Evolutionary conservation across 2,888 invertebrate genomes (phyloP), one percentile per base, ranked within the genome.

Genomic region (Periphyllus acericola): DNA sequence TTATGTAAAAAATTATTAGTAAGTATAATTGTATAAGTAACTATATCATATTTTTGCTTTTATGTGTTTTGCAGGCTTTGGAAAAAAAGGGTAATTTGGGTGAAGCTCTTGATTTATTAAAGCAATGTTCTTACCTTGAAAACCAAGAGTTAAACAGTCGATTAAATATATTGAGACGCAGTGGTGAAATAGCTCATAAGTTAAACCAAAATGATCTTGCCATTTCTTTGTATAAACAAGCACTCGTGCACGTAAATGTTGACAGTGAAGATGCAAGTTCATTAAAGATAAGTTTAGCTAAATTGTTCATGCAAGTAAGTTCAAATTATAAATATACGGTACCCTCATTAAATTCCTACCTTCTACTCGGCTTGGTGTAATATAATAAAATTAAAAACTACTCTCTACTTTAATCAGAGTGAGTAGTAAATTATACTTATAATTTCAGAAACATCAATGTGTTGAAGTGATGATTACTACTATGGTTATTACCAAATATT

Each of bases 41-140:
- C 46, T 46, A 46, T 46, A 11, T 11, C 14, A 46, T 14, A 11
- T 11, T 89, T 55, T 3, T 83, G 9, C 6, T 32, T 85, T 60
- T 81, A 66, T 78, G 11, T 85, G n/a, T n/a, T 83, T 89, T 89
- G 55, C 32, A 90, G 90, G 89, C 95, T 19, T 93, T 95, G 32
- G 94, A 94, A 92, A 94, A 93, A 91, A 92, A 93, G 55, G 94
- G 94, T 0, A 93, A 94, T 90, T 91, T 93, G 90, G 93, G 93
- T 88, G 93, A 95, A 86, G 94, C 97, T 0, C 93, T 96, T 82
- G 96, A 96, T 91, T 93, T 90, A 52, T 86, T 91, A 29, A 90
- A 90, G 82, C 87, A 87, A 36, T 87, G 87, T 81, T 87, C 81
- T 40, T 87, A 87, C 25, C 74, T 87, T 55, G 87, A 87, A 87